Percentiles rank a stretch among this genome's conserved stretches.
These are phyloP conservation scores for Rhinoptilus africanus DNA, from an alignment of 2,113 vertebrate genomes.

Conservation along the genomic window DNA sequence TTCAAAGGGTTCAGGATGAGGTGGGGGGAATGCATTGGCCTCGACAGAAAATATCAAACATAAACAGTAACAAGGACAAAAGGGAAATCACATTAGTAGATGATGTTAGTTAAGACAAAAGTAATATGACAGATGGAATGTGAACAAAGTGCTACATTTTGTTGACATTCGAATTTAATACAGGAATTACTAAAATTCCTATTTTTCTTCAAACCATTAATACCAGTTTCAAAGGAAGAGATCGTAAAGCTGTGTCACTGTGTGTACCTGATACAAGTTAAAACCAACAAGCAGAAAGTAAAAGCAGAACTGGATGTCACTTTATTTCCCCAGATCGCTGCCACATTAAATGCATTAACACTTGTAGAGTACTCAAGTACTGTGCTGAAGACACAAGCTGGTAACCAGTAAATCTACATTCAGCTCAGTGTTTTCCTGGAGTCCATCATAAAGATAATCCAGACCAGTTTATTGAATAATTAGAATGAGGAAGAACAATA, in stretches of 20 bases:
- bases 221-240: background rate
- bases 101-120: background rate
- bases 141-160: background rate
- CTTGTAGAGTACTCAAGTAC: background rate
- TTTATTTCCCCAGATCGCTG: background rate
- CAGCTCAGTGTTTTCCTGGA: background rate
- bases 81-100: background rate
- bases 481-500: background rate
- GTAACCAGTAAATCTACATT: background rate
- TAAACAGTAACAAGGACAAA: background rate
- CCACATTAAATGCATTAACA: background rate
- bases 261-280: background rate
- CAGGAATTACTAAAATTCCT: background rate
- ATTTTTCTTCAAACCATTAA: background rate
- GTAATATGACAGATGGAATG: background rate
- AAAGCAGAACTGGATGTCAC: background rate
- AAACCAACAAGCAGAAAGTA: background rate
- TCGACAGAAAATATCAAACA: background rate
- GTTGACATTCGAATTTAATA: background rate
- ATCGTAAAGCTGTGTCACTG: background rate
- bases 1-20: background rate
- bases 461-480: background rate
- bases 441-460: background rate
- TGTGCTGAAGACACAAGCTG: background rate
- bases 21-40: accelerated